Base-by-base conservation (phyloP, 2,888 invertebrate species). In the Plebejus melissa region DNA sequence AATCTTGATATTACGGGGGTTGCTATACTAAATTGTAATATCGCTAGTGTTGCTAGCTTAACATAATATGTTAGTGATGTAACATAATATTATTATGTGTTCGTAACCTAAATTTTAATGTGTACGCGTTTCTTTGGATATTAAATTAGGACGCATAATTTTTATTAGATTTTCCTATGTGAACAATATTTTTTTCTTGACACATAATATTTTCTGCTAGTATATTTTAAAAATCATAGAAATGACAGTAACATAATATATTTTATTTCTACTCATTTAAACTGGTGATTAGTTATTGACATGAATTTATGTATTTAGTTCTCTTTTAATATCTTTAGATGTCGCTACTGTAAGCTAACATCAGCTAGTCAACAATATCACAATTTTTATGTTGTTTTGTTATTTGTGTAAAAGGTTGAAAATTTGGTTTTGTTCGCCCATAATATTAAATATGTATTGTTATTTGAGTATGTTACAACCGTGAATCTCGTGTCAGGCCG, bases 11-110 rank as follows among this genome's bases (percentile, higher is more conserved):
- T 36, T 74, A 54, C 36, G 57, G 5, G 32, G 28, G 28, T 72
- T 54, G 72, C 72, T 54, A 28, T 50, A 54, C 50, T 32, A 54
- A 72, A 54, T 28, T 50, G 32, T 71, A 71, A 46, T 22, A 41
- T 7, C 7, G 72, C 72, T 72, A 72, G 72, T 72, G 72, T 72
- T 72, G 72, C 72, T 72, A 72, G 72, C 72, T 72, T 13, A 13
- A 32, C n/a, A n/a, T 70, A 70, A 70, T 41, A 70, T 41, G 41
- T 70, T 72, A 72, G 72, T 72, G 7, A 22, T 72, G 72, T 54
- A 32, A 50, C 72, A 36, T 72, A 54, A 72, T 72, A 22, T 32
- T 72, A 22, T 32, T 32, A 32, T 54, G 72, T 72, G 72, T 50
- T 72, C 72, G 11, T 72, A 72, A 28, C 54, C 54, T 32, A 72